These are phyloP conservation scores for Paramuricea clavata DNA, from an alignment of 92 coral and sea anemone species.

Conservation along the genomic window DNA sequence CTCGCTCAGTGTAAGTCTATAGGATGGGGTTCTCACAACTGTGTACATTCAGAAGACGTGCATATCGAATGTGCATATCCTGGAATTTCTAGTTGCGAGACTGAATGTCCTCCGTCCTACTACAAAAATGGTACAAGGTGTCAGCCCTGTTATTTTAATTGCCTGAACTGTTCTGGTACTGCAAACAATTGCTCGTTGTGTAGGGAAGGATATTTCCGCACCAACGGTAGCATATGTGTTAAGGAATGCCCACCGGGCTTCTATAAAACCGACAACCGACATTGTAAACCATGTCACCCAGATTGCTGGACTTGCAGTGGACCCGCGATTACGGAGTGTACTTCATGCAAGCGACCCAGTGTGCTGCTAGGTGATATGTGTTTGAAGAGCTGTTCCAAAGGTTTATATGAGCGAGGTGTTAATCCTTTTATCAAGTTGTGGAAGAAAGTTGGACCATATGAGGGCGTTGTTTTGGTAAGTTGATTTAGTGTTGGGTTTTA, in stretches of 20 bases:
- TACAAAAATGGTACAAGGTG: not conserved
- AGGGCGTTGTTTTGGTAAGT: slow-evolving; percentile 16
- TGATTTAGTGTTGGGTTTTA: not conserved
- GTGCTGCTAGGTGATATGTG: slow-evolving; percentile 1
- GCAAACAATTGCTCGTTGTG: slow-evolving; percentile 34
- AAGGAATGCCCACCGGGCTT: not conserved
- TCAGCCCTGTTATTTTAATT: not conserved
- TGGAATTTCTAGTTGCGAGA: slow-evolving; percentile 16
- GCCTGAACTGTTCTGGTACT: slow-evolving; percentile 1
- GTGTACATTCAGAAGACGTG: slow-evolving; percentile 84
- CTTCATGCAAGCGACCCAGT: slow-evolving; percentile 15
- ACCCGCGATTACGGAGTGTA: not conserved
- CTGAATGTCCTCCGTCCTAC: not conserved
- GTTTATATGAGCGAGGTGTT: not conserved
- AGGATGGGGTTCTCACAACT: slow-evolving; percentile 86
- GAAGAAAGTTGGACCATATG: slow-evolving; percentile 21
- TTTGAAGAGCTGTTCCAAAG: not conserved
- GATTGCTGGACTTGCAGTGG: slow-evolving; percentile 22
- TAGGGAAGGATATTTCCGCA: not conserved
- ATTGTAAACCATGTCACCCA: not conserved
- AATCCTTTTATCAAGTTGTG: not conserved
- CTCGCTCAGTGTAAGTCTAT: slow-evolving; percentile 77
- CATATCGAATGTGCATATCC: slow-evolving; percentile 72
- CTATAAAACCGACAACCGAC: not conserved
- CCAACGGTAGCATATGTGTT: not conserved